A percentile compares a stretch with the other conserved stretches of the same genome.
These are phyloP conservation scores for Drosophila funebris DNA, from an alignment of 1,140 invertebrate genomes.

Conservation along the genomic window DNA sequence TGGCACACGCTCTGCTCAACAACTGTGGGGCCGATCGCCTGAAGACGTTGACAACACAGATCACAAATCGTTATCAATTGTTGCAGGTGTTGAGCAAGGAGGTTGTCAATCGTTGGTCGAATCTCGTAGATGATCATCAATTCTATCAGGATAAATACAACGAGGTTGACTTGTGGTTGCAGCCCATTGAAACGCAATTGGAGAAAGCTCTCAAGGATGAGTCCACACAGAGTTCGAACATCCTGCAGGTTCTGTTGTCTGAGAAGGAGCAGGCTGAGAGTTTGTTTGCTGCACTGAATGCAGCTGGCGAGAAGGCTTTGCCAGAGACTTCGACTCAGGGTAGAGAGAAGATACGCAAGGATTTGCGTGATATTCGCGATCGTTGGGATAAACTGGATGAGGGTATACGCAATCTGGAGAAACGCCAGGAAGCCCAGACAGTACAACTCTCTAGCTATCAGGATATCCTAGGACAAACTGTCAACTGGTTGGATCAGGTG, in stretches of 20 bases:
- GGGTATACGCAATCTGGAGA: constrained; percentile 91
- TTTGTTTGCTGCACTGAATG: constrained; percentile 89
- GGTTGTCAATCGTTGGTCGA: constrained; percentile 93
- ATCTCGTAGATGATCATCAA: constrained; percentile 93
- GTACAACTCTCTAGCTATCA: constrained; percentile 93
- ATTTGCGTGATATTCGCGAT: constrained; percentile 90
- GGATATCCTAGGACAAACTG: constrained; percentile 92
- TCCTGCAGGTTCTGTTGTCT: constrained; percentile 89
- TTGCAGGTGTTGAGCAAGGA: constrained; percentile 93
- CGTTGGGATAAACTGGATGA: constrained; percentile 94
- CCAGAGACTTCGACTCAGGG: constrained; percentile 96
- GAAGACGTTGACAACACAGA: constrained; percentile 94
- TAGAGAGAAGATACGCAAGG: constrained; percentile 93
- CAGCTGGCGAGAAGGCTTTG: constrained; percentile 93
- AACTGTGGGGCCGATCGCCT: constrained; percentile 93
- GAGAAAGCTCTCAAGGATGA: constrained; percentile 86
- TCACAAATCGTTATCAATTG: constrained; percentile 94
- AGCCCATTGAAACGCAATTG: constrained; percentile 90
- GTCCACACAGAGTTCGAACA: constrained; percentile 85
- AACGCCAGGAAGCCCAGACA: constrained; percentile 92
- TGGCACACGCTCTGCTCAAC: constrained; percentile 93
- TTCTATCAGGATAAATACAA: constrained; percentile 91
- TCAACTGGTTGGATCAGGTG: constrained; percentile 94
- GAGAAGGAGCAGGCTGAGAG: constrained; percentile 93
- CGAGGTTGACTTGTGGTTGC: constrained; percentile 91